A percentile compares a stretch with the other conserved stretches of the same genome.
Evolutionary conservation across 2,888 invertebrate genomes (phyloP).

Genomic region (Helobdella robusta): DNA sequence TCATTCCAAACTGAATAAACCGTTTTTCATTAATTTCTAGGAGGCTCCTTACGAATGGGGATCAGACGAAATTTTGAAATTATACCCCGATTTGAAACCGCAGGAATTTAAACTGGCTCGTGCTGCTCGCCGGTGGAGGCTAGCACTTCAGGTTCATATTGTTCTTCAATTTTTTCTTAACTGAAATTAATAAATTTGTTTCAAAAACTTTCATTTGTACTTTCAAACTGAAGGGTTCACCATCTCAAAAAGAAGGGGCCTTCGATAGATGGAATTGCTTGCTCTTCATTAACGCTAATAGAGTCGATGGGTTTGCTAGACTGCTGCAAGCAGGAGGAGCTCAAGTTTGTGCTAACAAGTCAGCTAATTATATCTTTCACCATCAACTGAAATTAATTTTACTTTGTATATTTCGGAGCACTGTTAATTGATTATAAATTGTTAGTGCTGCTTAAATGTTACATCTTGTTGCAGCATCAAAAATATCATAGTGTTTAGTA

Average conservation of each 20-base stretch:
- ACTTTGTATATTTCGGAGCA: no score
- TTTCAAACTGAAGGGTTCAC: not conserved
- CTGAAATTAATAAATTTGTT: not conserved
- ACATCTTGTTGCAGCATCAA: no score
- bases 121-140: conserved; percentile 58
- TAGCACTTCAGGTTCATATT: conserved; percentile 48
- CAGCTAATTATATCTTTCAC: no score
- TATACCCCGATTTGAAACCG: conserved; percentile 34
- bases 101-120: conserved; percentile 41
- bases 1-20: no score
- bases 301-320: conserved; percentile 59
- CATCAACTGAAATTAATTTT: no score
- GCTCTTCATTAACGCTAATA: conserved; percentile 56
- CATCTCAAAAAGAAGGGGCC: conserved; percentile 38
- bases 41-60: conserved; percentile 79
- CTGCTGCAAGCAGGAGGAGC: conserved; percentile 72
- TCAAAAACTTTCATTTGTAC: not conserved
- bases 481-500: no score
- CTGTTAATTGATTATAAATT: no score
- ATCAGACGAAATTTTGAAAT: conserved; percentile 56
- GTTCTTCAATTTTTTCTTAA: not conserved
- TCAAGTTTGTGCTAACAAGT: conserved; percentile 54
- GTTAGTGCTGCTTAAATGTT: no score
- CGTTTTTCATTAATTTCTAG: conserved; percentile 47
- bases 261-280: conserved; percentile 50